phyloP scores from a whole-genome alignment of 2,888 invertebrate species.

The Eristalis arbustorum region DNA sequence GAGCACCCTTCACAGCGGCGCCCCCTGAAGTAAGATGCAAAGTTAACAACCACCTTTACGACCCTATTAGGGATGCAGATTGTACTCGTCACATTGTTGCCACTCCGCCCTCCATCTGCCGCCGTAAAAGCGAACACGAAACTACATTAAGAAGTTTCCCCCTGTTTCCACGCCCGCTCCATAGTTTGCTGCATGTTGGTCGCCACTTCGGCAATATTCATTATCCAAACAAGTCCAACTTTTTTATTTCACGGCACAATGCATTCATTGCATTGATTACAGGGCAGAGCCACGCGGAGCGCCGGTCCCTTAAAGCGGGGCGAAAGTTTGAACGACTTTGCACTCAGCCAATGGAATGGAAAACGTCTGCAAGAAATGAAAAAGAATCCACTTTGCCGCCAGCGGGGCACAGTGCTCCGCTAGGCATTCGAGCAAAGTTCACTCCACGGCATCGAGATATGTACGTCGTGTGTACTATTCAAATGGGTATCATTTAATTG shows the following conservation, averaged over 20 bases:
- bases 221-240: conserved; percentile 11
- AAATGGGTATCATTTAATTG: conserved; percentile 48
- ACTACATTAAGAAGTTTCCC: conserved; percentile 34
- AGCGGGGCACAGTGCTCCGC: not conserved
- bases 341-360: conserved; percentile 53
- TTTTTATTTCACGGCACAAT: conserved; percentile 17
- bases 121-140: conserved; percentile 9
- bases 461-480: conserved; percentile 31
- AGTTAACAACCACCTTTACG: not conserved
- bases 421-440: not conserved
- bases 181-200: not conserved
- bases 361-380: conserved; percentile 5
- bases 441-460: not conserved
- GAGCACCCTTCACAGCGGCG: not conserved
- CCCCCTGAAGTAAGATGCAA: not conserved
- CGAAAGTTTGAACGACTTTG: conserved; percentile 54
- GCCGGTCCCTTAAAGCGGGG: conserved; percentile 7
- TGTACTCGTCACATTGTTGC: conserved; percentile 4
- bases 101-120: not conserved
- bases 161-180: not conserved
- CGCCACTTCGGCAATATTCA: conserved; percentile 17
- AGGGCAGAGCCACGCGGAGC: not conserved
- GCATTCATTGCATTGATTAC: conserved; percentile 20
- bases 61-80: not conserved
- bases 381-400: not conserved